A percentile compares a stretch with the other conserved stretches of the same genome.
phyloP scores from a whole-genome alignment of 1,140 invertebrate species.

The Coenobita brevimanus region DNA sequence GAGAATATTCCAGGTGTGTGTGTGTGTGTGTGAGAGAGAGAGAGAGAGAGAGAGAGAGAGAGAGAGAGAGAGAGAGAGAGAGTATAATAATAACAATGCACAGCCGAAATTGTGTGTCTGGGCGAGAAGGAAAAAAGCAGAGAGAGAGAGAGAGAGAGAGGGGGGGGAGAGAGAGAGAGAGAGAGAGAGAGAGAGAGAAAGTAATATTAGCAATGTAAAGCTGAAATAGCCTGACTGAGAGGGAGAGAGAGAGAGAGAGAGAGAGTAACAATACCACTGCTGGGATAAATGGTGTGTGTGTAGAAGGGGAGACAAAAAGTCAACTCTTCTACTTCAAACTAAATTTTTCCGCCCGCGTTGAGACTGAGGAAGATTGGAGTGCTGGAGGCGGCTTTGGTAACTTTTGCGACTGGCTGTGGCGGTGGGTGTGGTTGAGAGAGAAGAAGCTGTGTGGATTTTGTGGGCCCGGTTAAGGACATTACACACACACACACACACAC shows the following conservation, averaged over 20 bases:
- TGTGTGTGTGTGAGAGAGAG: background rate
- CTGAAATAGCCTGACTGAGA: background rate
- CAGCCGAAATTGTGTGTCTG: background rate
- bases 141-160: background rate
- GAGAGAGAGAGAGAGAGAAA: conserved; percentile 2
- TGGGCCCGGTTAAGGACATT: too few relatives aligned
- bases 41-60: background rate
- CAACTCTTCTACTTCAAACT: too few relatives aligned
- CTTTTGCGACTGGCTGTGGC: too few relatives aligned
- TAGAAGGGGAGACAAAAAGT: too few relatives aligned
- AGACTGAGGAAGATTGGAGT: too few relatives aligned
- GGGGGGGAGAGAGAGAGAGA: background rate
- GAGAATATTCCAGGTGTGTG: background rate
- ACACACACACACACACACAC: too few relatives aligned
- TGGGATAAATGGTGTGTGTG: background rate
- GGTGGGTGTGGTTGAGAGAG: too few relatives aligned
- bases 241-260: too few relatives aligned
- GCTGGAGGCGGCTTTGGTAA: too few relatives aligned
- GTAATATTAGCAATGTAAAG: background rate
- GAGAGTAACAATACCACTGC: background rate
- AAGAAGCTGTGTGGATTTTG: too few relatives aligned
- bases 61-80: conserved; percentile 25
- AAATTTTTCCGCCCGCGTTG: too few relatives aligned
- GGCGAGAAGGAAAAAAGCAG: background rate
- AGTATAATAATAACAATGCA: background rate